Percentiles rank a stretch among this genome's conserved stretches.
Conservation (phyloP, 2,888 invertebrate genomes). For the Choreutis nemorana region DNA sequence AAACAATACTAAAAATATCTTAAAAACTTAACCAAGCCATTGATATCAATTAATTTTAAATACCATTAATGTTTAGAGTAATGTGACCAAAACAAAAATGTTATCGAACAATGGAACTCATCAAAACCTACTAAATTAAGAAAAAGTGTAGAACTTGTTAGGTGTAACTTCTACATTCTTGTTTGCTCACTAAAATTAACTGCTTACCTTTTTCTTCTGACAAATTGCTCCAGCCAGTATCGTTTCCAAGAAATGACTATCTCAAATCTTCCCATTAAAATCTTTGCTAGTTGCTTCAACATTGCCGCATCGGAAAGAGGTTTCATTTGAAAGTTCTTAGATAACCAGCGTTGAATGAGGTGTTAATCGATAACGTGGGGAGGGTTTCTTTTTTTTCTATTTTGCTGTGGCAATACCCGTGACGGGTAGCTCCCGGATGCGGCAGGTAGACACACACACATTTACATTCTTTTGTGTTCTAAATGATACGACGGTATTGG, state of each 20-base stretch:
- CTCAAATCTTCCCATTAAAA: constrained; percentile 14
- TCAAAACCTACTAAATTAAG: no score
- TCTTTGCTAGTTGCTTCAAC: constrained; percentile 9
- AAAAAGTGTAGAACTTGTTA: no score
- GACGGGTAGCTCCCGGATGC: constrained; percentile 46
- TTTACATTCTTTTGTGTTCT: constrained; percentile 16
- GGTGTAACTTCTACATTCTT: no score
- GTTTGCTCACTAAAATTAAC: constrained; percentile 36
- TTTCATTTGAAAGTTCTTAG: constrained; percentile 14
- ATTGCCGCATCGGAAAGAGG: constrained; percentile 17
- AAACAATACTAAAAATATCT: no score
- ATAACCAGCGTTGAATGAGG: constrained; percentile 31
- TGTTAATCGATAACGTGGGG: constrained; percentile 30
- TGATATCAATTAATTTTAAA: no score
- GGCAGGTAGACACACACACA: constrained; percentile 56
- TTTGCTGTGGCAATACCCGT: constrained; percentile 37
- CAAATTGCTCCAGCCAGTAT: constrained; percentile 26
- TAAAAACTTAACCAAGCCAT: no score
- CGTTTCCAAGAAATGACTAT: constrained; percentile 21
- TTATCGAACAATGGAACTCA: no score
- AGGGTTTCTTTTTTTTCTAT: constrained; percentile 26
- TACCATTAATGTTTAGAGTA: no score
- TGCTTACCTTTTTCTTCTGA: constrained; percentile 29
- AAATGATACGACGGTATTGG: no score
- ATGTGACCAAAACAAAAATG: no score